phyloP scores from a whole-genome alignment of 2,113 vertebrate genomes.

The Notothenia coriiceps region DNA sequence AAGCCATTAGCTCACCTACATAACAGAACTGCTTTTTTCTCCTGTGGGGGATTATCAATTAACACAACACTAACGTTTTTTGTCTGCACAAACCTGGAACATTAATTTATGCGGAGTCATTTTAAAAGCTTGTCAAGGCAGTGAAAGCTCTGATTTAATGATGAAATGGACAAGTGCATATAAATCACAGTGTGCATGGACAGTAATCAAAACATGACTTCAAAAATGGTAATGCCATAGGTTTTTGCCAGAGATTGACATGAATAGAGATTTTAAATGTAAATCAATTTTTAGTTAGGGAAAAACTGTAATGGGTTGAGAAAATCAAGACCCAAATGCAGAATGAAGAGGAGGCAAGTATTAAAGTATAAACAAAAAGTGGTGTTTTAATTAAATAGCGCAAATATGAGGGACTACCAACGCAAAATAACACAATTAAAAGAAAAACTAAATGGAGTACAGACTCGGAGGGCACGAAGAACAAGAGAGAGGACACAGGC shows the following conservation, averaged over 20 bases:
- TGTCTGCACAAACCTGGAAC: constrained; percentile 12
- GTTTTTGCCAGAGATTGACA: not conserved
- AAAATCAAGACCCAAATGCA: too few species aligned
- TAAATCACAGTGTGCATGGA: not conserved
- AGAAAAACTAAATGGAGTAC: too few species aligned
- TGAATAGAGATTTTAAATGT: not conserved
- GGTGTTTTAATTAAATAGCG: too few species aligned
- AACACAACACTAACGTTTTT: constrained; percentile 20
- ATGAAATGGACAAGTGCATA: not conserved
- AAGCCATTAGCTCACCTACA: constrained; percentile 13
- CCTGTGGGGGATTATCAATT: constrained; percentile 4
- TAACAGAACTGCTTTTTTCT: constrained; percentile 16
- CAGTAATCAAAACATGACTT: not conserved
- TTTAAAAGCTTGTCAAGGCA: not conserved
- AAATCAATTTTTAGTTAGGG: not conserved
- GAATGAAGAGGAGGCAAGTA: too few species aligned
- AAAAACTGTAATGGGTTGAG: not conserved
- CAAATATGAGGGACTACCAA: too few species aligned
- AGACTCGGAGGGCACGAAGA: too few species aligned
- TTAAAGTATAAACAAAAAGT: too few species aligned
- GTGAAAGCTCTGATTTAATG: constrained; percentile 13
- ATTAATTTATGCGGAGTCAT: not conserved
- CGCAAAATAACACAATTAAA: too few species aligned
- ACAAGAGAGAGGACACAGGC: too few species aligned
- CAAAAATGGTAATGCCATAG: not conserved